These are phyloP conservation scores for Troilus luridus DNA, from an alignment of 2,888 invertebrate species.

Conservation along the genomic window DNA sequence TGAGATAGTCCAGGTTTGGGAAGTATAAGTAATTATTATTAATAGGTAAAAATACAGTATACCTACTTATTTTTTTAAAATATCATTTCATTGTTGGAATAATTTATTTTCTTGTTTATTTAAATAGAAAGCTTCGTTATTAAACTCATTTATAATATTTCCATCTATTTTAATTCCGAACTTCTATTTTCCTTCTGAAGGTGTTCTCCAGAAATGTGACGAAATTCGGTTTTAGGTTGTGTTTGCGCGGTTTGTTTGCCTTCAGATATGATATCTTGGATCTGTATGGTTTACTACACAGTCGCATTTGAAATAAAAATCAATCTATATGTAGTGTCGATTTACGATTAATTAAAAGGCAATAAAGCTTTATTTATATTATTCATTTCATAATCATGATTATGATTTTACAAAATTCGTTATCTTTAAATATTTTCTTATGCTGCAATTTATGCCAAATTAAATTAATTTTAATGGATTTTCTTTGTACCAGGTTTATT, in stretches of 20 bases:
- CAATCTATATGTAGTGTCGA: neutral
- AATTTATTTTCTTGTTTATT: neutral
- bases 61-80: too few species aligned
- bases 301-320: neutral
- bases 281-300: neutral
- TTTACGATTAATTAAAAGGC: neutral
- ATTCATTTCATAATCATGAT: too few species aligned
- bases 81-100: neutral
- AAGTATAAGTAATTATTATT: too few species aligned
- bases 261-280: neutral
- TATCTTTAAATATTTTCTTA: too few species aligned
- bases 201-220: neutral
- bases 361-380: neutral
- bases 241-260: neutral
- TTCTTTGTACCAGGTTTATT: too few species aligned
- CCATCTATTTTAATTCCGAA: neutral
- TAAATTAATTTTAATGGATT: too few species aligned
- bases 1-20: too few species aligned
- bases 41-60: too few species aligned
- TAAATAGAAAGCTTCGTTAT: neutral
- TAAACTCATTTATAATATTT: neutral
- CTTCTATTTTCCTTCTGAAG: neutral
- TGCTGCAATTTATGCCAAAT: too few species aligned
- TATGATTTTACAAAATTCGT: too few species aligned
- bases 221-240: neutral